Base-by-base conservation (phyloP, 1,140 invertebrate genomes). In the Archivesica marissinica region DNA sequence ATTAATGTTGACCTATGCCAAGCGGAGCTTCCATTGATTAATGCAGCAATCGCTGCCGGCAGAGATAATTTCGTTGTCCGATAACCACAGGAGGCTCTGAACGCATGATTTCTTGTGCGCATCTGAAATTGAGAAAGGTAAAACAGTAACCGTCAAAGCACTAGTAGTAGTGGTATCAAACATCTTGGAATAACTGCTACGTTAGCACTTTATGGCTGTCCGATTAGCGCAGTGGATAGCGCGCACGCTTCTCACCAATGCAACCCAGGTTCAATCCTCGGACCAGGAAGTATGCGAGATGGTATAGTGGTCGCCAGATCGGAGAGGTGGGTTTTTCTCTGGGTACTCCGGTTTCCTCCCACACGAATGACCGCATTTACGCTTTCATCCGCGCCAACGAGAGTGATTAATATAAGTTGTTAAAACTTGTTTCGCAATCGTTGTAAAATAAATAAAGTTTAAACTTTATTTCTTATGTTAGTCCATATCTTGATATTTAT, bases 21-120 rank as follows among this genome's bases (percentile, higher is more conserved):
- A n/a, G n/a, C n/a, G n/a, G n/a, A n/a, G n/a, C n/a, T n/a, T n/a
- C 82, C 82, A 85, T 25, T 68, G 59, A 70, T 78, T 85, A 7
- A 85, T 54, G n/a, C 44, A 41, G 47, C n/a, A 77, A 39, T 85
- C 82, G 39, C 44, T 68, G 20, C 82, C 52, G n/a, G 72, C 33
- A 1, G 82, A 52, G 0, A 85, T n/a, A 17, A 85, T 1, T 13
- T 17, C 33, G 20, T 70, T 77, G 35, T 85, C 82, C 20, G 72
- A 76, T 3, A 78, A 25, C 82, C 82, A 85, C 3, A 17, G 2
- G 9, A 85, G 2, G 17, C 33, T 64, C 4, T 47, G n/a, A 4
- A 85, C 64, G 0, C 41, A 4, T 20, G 23, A 38, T 56, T 77
- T 85, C 50, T 70, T 77, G 74, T 85, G 82, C 11, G 75, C 75